These are phyloP conservation scores for Delia radicum DNA, from an alignment of 1,140 invertebrate species.

Conservation along the genomic window DNA sequence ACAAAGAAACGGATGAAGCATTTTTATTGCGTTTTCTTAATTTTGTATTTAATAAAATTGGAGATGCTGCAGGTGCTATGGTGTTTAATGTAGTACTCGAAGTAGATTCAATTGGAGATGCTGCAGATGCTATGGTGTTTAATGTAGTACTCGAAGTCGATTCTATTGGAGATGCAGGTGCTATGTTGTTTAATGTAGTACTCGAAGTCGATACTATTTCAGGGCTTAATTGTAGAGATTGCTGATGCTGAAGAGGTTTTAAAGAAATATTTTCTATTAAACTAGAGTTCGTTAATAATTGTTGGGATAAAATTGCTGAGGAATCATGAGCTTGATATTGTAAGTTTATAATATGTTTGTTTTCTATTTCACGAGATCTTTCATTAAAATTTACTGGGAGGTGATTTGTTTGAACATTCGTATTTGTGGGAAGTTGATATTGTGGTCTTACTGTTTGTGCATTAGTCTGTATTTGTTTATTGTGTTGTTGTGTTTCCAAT, in stretches of 20 bases:
- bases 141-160: too few relatives aligned
- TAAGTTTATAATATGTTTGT: too few relatives aligned
- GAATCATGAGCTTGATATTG: background rate
- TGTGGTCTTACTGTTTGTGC: too few relatives aligned
- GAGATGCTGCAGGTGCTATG: background rate
- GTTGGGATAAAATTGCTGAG: background rate
- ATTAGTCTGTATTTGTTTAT: background rate
- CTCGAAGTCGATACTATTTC: too few relatives aligned
- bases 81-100: background rate
- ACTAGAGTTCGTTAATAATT: background rate
- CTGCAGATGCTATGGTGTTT: background rate
- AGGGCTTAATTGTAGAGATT: too few relatives aligned
- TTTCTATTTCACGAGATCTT: too few relatives aligned
- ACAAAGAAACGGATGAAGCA: background rate
- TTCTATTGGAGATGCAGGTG: background rate
- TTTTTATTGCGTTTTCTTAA: background rate
- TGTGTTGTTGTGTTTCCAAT: background rate
- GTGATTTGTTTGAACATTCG: background rate
- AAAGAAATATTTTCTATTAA: too few relatives aligned
- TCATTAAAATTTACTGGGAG: background rate
- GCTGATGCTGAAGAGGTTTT: too few relatives aligned
- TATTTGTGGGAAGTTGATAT: background rate
- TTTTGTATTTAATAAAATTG: background rate
- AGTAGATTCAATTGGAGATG: too few relatives aligned
- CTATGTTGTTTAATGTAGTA: background rate